Percentiles rank a stretch among this genome's conserved stretches.
These are phyloP conservation scores for Tenebrio molitor DNA, from an alignment of 1,140 invertebrate genomes.

Conservation along the genomic window DNA sequence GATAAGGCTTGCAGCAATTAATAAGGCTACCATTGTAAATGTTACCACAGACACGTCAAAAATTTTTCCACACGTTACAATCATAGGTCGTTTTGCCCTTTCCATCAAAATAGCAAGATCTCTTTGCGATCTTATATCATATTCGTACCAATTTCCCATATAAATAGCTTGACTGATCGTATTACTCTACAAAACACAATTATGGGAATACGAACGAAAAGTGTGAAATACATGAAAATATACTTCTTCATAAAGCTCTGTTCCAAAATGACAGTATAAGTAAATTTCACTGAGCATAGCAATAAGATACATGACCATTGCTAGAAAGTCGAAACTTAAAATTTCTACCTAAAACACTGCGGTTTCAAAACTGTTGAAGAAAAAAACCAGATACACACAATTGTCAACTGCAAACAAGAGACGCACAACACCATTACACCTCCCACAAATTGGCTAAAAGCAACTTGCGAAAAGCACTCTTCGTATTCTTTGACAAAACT, in stretches of 20 bases:
- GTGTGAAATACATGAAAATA: slow-evolving; percentile 2
- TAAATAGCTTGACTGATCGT: slow-evolving; percentile 49
- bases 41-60: slow-evolving; percentile 45
- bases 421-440: slow-evolving; percentile 61
- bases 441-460: slow-evolving; percentile 58
- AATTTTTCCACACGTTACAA: slow-evolving; percentile 42
- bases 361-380: background rate
- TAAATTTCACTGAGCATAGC: slow-evolving; percentile 57
- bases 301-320: slow-evolving; percentile 15
- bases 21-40: slow-evolving; percentile 45
- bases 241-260: slow-evolving; percentile 50
- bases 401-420: slow-evolving; percentile 59
- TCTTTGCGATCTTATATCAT: slow-evolving; percentile 46
- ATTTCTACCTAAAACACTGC: slow-evolving; percentile 22
- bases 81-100: slow-evolving; percentile 48
- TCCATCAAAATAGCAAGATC: slow-evolving; percentile 50
- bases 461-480: slow-evolving; percentile 55
- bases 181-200: slow-evolving; percentile 47
- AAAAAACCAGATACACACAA: background rate
- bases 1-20: background rate
- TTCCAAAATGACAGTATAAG: slow-evolving; percentile 62
- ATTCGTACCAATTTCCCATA: slow-evolving; percentile 51
- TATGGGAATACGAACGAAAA: background rate
- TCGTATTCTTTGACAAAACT: slow-evolving; percentile 53
- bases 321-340: slow-evolving; percentile 27